phyloP scores from a whole-genome alignment of 2,888 invertebrate genomes.

The Pollenia griseotomentosa region DNA sequence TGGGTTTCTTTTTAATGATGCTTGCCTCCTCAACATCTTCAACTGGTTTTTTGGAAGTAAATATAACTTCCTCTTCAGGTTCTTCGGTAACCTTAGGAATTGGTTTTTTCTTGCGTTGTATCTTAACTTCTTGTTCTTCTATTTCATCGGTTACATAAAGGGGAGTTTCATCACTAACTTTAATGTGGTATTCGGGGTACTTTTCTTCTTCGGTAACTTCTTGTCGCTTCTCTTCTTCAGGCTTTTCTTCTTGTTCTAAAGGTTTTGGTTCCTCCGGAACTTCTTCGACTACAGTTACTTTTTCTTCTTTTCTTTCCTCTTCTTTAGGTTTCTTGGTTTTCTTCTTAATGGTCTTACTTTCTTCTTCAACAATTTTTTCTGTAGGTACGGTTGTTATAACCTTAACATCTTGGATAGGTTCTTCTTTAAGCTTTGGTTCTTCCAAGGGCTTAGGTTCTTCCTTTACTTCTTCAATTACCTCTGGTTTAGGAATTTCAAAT shows the following conservation, averaged over 20 bases:
- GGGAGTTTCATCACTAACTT: slow-evolving; percentile 78
- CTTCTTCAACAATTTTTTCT: slow-evolving; percentile 77
- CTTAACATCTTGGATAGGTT: slow-evolving; percentile 75
- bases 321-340: slow-evolving; percentile 78
- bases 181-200: slow-evolving; percentile 76
- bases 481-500: slow-evolving; percentile 75
- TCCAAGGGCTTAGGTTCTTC: slow-evolving; percentile 74
- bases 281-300: slow-evolving; percentile 80
- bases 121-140: slow-evolving; percentile 75
- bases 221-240: slow-evolving; percentile 70
- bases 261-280: slow-evolving; percentile 75
- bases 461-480: slow-evolving; percentile 65
- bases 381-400: slow-evolving; percentile 75
- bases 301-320: slow-evolving; percentile 76
- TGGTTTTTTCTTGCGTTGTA: slow-evolving; percentile 78
- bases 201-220: slow-evolving; percentile 76
- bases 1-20: slow-evolving; percentile 78
- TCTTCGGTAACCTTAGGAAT: slow-evolving; percentile 79
- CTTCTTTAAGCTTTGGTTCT: slow-evolving; percentile 75
- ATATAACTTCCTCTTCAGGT: slow-evolving; percentile 79
- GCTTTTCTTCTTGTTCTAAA: slow-evolving; percentile 77
- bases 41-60: slow-evolving; percentile 75
- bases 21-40: slow-evolving; percentile 80
- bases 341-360: slow-evolving; percentile 76
- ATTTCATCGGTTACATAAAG: slow-evolving; percentile 73